These are phyloP conservation scores for Ornithoptera alexandrae DNA, from an alignment of 2,888 invertebrate species.

Conservation along the genomic window DNA sequence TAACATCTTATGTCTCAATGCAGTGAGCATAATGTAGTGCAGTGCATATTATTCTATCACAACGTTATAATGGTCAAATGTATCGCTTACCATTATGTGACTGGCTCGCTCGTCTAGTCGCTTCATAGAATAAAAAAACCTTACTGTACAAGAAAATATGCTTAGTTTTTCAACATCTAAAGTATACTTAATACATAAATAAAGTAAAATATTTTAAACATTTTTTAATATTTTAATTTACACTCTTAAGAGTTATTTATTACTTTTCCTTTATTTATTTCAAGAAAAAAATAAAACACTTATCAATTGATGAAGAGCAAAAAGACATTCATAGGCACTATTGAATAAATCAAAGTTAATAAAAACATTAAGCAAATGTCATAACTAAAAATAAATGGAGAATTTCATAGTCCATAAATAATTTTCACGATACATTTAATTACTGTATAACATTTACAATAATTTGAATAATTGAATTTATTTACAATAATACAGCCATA, in stretches of 20 bases:
- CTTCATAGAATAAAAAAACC: no score
- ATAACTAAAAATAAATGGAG: constrained; percentile 4
- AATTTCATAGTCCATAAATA: constrained; percentile 21
- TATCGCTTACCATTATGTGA: no score
- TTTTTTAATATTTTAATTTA: neutral
- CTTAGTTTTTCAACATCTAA: neutral
- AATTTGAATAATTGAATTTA: constrained; percentile 53
- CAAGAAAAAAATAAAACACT: no score
- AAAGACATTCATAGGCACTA: neutral
- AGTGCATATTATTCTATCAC: no score
- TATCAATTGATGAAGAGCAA: neutral
- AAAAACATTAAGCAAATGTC: neutral
- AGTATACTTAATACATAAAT: neutral
- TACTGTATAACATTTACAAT: constrained; percentile 42
- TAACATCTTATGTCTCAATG: no score
- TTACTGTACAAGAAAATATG: neutral
- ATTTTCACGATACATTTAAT: constrained; percentile 11
- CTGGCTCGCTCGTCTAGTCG: no score
- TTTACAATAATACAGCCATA: constrained; percentile 57
- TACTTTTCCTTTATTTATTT: neutral
- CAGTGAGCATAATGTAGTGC: no score
- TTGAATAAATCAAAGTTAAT: neutral
- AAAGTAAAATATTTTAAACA: neutral
- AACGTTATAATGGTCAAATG: no score
- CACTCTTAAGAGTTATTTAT: neutral